These are phyloP conservation scores for Gonatopus flavifemur DNA, from an alignment of 1,140 invertebrate genomes.

Conservation along the genomic window DNA sequence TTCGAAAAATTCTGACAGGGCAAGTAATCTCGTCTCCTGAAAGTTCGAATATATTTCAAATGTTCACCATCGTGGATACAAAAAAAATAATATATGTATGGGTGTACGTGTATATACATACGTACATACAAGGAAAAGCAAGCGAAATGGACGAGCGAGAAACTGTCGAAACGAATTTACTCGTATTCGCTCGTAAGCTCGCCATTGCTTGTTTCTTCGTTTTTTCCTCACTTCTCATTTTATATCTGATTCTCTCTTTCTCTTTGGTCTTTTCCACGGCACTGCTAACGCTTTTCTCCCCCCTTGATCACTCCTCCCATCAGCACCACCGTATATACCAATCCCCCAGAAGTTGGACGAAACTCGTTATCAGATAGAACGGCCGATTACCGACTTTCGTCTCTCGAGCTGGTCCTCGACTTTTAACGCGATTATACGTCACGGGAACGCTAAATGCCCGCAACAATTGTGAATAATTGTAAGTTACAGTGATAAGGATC, in stretches of 20 bases:
- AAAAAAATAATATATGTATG: too few species aligned
- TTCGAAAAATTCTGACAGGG: too few species aligned
- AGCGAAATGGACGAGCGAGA: not conserved
- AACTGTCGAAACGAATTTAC: slow-evolving; percentile 13
- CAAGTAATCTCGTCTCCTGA: too few species aligned
- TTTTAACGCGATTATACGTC: slow-evolving; percentile 36
- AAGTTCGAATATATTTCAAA: too few species aligned
- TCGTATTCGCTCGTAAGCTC: slow-evolving; percentile 6
- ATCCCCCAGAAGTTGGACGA: slow-evolving; percentile 31
- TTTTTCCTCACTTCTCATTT: not conserved
- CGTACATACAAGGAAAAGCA: not conserved
- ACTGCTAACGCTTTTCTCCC: too few species aligned
- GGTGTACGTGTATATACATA: too few species aligned
- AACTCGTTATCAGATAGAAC: slow-evolving; percentile 37
- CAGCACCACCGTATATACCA: too few species aligned
- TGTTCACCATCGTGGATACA: too few species aligned
- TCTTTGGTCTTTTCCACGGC: slow-evolving; percentile 21
- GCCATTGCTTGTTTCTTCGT: slow-evolving; percentile 4
- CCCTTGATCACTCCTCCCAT: too few species aligned
- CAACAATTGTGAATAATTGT: slow-evolving; percentile 25
- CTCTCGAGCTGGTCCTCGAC: slow-evolving; percentile 32
- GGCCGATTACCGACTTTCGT: slow-evolving; percentile 32
- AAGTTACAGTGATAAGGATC: too few species aligned
- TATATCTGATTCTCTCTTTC: slow-evolving; percentile 16
- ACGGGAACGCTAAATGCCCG: slow-evolving; percentile 30